Evolutionary conservation across 1,140 invertebrate species (phyloP), one percentile per base, ranked within the genome.

Genomic region (Zaprionus vittiger): DNA sequence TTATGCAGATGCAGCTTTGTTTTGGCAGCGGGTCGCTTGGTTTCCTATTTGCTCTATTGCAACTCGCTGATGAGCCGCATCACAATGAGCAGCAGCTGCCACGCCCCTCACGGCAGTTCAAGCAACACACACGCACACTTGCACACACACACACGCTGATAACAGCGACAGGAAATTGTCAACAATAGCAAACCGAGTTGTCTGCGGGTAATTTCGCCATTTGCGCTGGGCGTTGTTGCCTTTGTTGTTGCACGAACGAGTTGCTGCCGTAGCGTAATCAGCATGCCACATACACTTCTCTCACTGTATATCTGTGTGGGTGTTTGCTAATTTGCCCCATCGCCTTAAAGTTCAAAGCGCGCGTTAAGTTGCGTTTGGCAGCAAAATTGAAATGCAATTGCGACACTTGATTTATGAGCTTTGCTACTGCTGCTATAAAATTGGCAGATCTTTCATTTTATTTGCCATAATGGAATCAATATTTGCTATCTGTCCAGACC

Each of bases 131-230:
- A 52, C 63, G 83, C 34, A 56, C 22, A 28, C 2, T n/a, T n/a
- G 20, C 31, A 24, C 22, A 34, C n/a, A 57, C 67, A 64, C 52
- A 41, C 49, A 54, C n/a, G 28, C 26, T 17, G 55, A 59, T 63
- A 61, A 77, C 62, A 68, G 37, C 65, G 76, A 74, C 83, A 80
- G 77, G 70, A 87, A 80, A 87, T 74, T 87, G 83, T 83, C 73
- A 80, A 89, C 84, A 89, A 81, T 67, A 69, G 84, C 71, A 72
- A 77, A 71, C 65, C 72, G 75, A 78, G 72, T 65, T 78, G 80
- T 83, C 81, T 89, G 80, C 65, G 81, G 74, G 71, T 84, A 89
- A 84, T 89, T 72, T 79, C 73, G 68, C 81, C 77, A 78, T 83
- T 76, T 54, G 67, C 60, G 55, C 17, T 64, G 73, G 72, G 72